A percentile compares a stretch with the other conserved stretches of the same genome.
These are phyloP conservation scores for Caenorhabditis angaria DNA, from an alignment of 2,888 invertebrate genomes.

Conservation along the genomic window DNA sequence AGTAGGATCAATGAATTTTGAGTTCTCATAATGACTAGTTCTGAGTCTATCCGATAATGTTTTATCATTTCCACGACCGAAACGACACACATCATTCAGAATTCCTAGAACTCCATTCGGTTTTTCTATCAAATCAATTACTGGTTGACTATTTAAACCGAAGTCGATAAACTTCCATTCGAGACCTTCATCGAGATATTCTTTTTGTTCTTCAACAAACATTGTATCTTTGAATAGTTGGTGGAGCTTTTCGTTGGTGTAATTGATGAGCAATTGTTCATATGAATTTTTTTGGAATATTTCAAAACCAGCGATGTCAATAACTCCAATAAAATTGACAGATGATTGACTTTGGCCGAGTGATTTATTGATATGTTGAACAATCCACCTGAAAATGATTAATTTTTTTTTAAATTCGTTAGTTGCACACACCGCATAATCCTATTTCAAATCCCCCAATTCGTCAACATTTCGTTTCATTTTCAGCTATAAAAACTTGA, in stretches of 20 bases:
- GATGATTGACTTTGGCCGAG: constrained; percentile 95
- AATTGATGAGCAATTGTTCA: constrained; percentile 98
- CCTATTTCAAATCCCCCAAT: no score
- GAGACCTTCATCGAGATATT: constrained; percentile 92
- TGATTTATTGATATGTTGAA: constrained; percentile 77
- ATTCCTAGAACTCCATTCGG: constrained; percentile 99
- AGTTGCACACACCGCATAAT: no score
- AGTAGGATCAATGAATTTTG: constrained; percentile 85
- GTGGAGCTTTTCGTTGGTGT: constrained; percentile 98
- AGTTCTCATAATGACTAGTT: constrained; percentile 90
- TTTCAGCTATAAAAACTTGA: no score
- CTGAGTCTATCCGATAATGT: constrained; percentile 96
- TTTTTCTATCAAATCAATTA: constrained; percentile 97
- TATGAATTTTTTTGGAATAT: constrained; percentile 85
- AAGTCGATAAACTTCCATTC: constrained; percentile 99
- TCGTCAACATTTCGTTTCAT: no score
- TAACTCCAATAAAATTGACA: constrained; percentile 96
- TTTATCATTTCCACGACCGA: constrained; percentile 99
- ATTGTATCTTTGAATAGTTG: constrained; percentile 99
- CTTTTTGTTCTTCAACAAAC: constrained; percentile 92
- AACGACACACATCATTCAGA: constrained; percentile 98
- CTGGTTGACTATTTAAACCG: constrained; percentile 96
- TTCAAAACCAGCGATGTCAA: constrained; percentile 90
- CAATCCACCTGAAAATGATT: constrained; percentile 74
- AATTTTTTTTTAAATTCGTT: background rate